Evolutionary conservation across 2,113 vertebrate genomes (phyloP), one percentile per base, ranked within the genome.

Genomic region (Calyptomena viridis): DNA sequence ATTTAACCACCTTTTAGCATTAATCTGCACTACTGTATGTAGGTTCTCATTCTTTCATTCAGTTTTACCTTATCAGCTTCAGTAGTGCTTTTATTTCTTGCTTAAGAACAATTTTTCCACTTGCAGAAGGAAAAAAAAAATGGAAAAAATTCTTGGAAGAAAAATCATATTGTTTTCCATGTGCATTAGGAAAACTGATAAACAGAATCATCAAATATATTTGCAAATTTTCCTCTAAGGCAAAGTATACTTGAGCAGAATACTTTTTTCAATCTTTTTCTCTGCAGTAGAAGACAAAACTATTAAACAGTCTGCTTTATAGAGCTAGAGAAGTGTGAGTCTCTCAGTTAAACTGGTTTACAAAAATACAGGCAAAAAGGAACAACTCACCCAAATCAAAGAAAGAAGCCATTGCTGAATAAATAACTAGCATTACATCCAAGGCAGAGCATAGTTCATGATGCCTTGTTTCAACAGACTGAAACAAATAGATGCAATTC

Each of bases 181-280:
- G n/a, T 7, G 8, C 55, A 55, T 94, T 67, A 82, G 35, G 42
- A 87, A 76, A 91, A 79, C 19, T 62, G 79, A 93, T 90, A 94
- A 94, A 93, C 67, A 75, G 47, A 68, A 25, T 68, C 59, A 87
- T 94, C 76, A 75, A 72, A 74, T 53, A 47, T 75, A 84, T 94
- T 93, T 86, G 25, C 42, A 91, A 37, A 64, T 63, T 87, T 94
- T 90, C 55, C 91, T 94, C 79, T 73, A 62, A 62, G 91, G 89
- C 52, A 76, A 91, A 75, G 19, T 68, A 74, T 71, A 74, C 42
- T 94, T 79, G 23, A 71, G 14, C 11, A 77, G 35, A 86, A 83
- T 44, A 55, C 0, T 23, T 78, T 87, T 78, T 66, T 22, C 8
- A 53, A 15, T 11, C n/a, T 59, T 20, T 83, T 89, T 37, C 33